phyloP scores from a whole-genome alignment of 2,797 vertebrate species.

The Propithecus perrieri region DNA sequence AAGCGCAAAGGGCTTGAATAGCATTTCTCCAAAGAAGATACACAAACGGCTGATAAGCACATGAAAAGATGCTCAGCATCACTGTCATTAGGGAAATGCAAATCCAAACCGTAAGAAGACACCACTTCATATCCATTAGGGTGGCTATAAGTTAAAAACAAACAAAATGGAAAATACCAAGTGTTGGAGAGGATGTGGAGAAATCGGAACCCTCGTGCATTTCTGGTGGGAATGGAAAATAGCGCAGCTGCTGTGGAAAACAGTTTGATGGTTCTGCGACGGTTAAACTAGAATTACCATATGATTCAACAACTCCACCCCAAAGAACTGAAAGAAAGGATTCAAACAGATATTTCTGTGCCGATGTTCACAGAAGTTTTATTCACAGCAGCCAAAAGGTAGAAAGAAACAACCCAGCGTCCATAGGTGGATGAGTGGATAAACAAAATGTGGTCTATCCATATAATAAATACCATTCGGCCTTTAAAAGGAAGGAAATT shows the following conservation, averaged over 20 bases:
- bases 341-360: not conserved
- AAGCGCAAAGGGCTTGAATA: not conserved
- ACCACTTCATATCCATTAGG: not conserved
- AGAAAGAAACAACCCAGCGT: not conserved
- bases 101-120: not conserved
- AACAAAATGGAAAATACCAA: not conserved
- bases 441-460: not conserved
- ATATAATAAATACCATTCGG: not conserved
- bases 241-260: not conserved
- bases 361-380: not conserved
- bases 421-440: not conserved
- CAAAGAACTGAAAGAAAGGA: not conserved
- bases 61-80: not conserved
- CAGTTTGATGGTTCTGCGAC: not conserved
- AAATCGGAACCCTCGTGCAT: not conserved
- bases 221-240: not conserved
- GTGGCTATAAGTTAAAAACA: not conserved
- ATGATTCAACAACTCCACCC: not conserved
- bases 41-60: not conserved
- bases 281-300: not conserved
- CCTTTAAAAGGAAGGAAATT: not conserved
- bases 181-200: not conserved
- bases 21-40: not conserved
- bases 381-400: not conserved
- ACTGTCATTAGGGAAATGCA: not conserved